Base-by-base conservation (phyloP, 2,113 vertebrate genomes). In the Otis tarda region DNA sequence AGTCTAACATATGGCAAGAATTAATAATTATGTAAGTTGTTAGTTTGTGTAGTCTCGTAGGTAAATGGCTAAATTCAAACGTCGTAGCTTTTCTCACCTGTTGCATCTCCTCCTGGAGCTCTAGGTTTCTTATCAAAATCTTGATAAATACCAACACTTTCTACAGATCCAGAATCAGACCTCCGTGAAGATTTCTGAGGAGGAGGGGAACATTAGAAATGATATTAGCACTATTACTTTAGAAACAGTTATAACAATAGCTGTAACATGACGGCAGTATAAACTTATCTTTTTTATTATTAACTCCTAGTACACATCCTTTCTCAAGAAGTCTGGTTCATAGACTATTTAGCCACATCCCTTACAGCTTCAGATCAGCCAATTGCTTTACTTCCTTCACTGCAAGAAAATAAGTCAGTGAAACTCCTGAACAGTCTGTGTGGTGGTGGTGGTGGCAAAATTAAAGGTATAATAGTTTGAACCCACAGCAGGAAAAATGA, bases 141-240 rank as follows among this genome's bases (percentile, higher is more conserved):
- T 96, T 99, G 98, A 94, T 99, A 99, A 98, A 99, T 98, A 65
- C 99, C 99, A 74, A 99, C 93, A 70, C 41, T 93, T 75, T 99
- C 99, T 28, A 98, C 50, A 60, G 98, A 78, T 39, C 98, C 97
- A 7, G 98, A 96, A 71, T 99, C 99, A 2, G 98, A 98, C 80
- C 96, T 99, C 35, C 98, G 98, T 45, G 97, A 93, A 37, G 99
- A 98, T 97, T 98, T 99, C 99, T 99, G 94, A 59, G 88, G 47
- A 73, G 95, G 65, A 43, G 18, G 24, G 27, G 35, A 49, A 79
- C 33, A 84, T 20, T 50, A 55, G 30, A 83, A 80, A 56, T 89
- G 47, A 35, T 37, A 53, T 55, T 81, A 45, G 33, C 22, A 37
- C 13, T 61, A 21, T 76, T 70, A 57, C 53, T 83, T 86, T 12